phyloP scores from a whole-genome alignment of 2,113 vertebrate species.

The Equus quagga region DNA sequence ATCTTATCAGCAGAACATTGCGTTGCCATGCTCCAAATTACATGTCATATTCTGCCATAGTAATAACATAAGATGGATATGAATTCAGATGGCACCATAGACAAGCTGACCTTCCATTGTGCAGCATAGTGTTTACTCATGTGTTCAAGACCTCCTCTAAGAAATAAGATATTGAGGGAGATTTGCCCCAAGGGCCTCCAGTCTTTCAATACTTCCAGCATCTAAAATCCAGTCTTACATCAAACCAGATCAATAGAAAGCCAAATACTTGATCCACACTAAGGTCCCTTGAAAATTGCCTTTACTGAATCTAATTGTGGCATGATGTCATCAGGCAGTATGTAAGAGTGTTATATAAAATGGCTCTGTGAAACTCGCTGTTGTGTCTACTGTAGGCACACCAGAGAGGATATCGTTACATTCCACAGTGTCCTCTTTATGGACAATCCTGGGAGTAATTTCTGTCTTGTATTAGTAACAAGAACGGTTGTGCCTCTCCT shows the following conservation, averaged over 20 bases:
- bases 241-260: background rate
- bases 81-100: background rate
- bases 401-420: background rate
- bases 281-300: background rate
- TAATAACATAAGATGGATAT: background rate
- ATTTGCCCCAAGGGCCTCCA: background rate
- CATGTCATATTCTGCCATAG: accelerated
- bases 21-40: background rate
- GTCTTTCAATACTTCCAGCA: background rate
- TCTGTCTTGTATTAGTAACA: background rate
- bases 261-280: background rate
- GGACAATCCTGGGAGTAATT: background rate
- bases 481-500: background rate
- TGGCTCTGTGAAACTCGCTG: background rate
- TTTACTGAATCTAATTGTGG: background rate
- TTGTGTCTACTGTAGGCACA: accelerated
- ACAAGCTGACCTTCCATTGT: background rate
- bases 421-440: background rate
- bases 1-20: background rate
- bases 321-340: background rate
- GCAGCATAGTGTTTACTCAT: accelerated
- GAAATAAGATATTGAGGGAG: background rate
- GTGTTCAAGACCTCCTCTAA: background rate
- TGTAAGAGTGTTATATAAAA: background rate
- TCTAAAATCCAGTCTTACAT: no score